Percentiles rank a stretch among this genome's conserved stretches.
These are phyloP conservation scores for Anagyrus pseudococci DNA, from an alignment of 2,888 invertebrate species.

Conservation along the genomic window DNA sequence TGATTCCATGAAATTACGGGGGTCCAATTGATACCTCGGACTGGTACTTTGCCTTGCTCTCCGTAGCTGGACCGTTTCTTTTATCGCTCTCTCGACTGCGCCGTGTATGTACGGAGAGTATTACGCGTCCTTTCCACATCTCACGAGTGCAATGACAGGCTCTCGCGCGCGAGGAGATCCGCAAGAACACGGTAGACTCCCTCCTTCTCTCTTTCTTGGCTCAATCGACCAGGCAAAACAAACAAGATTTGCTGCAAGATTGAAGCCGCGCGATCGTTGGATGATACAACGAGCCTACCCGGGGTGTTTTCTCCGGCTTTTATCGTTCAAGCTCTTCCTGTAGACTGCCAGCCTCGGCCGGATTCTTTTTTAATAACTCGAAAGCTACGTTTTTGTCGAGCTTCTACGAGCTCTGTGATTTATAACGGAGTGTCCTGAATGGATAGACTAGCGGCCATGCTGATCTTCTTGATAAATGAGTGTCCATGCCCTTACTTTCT, in stretches of 20 bases:
- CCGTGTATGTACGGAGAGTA: no score
- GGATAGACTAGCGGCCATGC: neutral
- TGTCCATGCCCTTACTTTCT: neutral
- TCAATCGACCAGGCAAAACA: constrained; percentile 44
- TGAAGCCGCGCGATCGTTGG: constrained; percentile 19
- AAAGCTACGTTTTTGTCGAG: neutral
- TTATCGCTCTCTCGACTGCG: constrained; percentile 26
- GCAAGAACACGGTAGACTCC: neutral
- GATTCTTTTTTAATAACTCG: constrained; percentile 1
- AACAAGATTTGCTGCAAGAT: constrained; percentile 47
- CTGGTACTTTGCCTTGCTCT: neutral
- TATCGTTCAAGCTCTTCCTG: neutral
- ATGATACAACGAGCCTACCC: neutral
- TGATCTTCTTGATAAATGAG: neutral
- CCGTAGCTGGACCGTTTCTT: constrained; percentile 11
- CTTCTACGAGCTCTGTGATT: neutral
- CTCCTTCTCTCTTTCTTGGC: constrained; percentile 19
- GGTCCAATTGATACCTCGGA: constrained; percentile 36
- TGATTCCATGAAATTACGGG: constrained; percentile 37
- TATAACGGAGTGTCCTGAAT: neutral
- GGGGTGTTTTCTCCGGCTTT: constrained; percentile 20
- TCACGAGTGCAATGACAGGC: constrained; percentile 34
- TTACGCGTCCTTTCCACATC: constrained; percentile 34
- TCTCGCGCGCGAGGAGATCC: neutral
- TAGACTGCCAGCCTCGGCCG: neutral